A percentile compares a stretch with the other conserved stretches of the same genome.
These are phyloP conservation scores for Aspidoscelis tigris DNA, from an alignment of 2,113 vertebrate species.

Conservation along the genomic window DNA sequence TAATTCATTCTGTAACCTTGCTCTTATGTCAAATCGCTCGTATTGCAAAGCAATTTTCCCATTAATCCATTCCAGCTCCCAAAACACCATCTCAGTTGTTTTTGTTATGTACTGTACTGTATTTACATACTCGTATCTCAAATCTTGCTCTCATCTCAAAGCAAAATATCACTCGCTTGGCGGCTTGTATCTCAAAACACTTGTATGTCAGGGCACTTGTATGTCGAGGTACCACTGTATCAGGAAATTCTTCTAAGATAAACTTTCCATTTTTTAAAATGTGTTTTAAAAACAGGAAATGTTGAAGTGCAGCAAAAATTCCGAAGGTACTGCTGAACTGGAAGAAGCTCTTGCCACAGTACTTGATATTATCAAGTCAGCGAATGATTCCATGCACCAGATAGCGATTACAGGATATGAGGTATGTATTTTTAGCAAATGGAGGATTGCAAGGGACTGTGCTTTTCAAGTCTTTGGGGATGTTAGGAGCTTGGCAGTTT, in stretches of 20 bases:
- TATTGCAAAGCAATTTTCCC: too few relatives aligned
- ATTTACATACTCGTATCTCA: too few relatives aligned
- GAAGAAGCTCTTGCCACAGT: constrained; percentile 89
- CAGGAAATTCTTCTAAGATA: neutral
- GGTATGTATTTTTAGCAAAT: constrained; percentile 59
- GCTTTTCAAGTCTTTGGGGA: neutral
- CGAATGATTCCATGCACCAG: constrained; percentile 94
- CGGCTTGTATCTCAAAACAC: too few relatives aligned
- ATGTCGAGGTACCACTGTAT: too few relatives aligned
- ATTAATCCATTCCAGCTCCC: too few relatives aligned
- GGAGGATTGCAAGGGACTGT: neutral
- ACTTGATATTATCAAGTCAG: constrained; percentile 91
- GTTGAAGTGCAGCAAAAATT: constrained; percentile 90
- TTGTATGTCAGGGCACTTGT: too few relatives aligned
- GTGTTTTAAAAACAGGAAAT: constrained; percentile 80
- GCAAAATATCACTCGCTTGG: too few relatives aligned
- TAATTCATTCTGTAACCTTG: too few relatives aligned
- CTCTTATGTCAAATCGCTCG: too few relatives aligned
- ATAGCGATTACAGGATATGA: constrained; percentile 93
- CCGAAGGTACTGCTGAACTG: constrained; percentile 84
- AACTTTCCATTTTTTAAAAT: neutral
- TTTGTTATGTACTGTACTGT: too few relatives aligned
- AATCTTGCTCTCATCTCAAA: too few relatives aligned
- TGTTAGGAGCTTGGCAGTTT: neutral
- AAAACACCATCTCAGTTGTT: too few relatives aligned